Base-by-base conservation (phyloP, 2,888 invertebrate species). In the Syrphus vitripennis region DNA sequence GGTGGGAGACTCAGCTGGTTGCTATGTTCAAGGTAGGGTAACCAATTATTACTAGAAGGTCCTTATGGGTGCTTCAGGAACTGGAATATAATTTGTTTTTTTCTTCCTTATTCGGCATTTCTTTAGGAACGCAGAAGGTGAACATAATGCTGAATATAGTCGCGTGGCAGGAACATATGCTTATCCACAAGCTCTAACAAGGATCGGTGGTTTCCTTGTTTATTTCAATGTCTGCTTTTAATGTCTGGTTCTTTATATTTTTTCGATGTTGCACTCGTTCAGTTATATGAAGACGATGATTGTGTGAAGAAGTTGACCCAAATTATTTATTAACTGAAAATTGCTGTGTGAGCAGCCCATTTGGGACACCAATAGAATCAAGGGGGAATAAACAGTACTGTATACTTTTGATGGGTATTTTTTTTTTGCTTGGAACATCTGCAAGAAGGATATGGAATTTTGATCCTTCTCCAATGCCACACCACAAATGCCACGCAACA, bases 91-190 rank as follows among this genome's bases (percentile, higher is more conserved):
- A 14, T 21, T 67, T 69, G 74, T 74, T 61, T 53, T 31, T 10
- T 48, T 12, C 16, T 31, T 16, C 31, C n/a, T 48, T 12, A 26
- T 31, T 16, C 31, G 37, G 61, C n/a, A 24, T 57, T 70, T 79
- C 59, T 40, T 72, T 61, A n/a, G 24, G 37, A 67, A 78, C n/a
- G 45, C 29, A 50, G 53, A 75, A 76, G 71, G 70, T 81, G 50
- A 72, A 71, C 59, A 59, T 74, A 48, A 70, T 50, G 61, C 29
- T 16, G 50, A 45, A 31, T 77, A 74, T 74, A 55, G 86, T 82
- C 86, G 82, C 82, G 86, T 86, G 86, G 86, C 86, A 82, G 65
- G 19, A 45, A 63, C 86, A 86, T 86, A 86, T 86, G 86, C 61
- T 82, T n/a, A n/a, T 67, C 72, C 53, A 75, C 69, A 61, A 63